phyloP scores from a whole-genome alignment of 1,140 invertebrate species.

The Diabrotica virgifera region DNA sequence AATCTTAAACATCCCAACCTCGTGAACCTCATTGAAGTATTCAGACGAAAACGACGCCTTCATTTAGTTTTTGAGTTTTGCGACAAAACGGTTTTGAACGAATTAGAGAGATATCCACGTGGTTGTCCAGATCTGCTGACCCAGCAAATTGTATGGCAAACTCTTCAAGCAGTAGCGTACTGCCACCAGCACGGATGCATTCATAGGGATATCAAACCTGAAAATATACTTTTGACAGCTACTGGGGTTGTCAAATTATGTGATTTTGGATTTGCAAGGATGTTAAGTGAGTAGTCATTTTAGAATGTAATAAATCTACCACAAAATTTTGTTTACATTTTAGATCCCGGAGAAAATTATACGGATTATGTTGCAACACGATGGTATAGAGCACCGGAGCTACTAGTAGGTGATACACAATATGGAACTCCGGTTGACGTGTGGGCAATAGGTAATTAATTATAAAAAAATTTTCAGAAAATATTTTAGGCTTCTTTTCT shows the following conservation, averaged over 20 bases:
- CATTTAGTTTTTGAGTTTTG: conserved; percentile 99
- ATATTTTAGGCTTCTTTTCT: no score
- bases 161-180: conserved; percentile 90
- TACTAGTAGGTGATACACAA: conserved; percentile 95
- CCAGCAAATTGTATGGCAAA: conserved; percentile 94
- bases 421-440: conserved; percentile 97
- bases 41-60: conserved; percentile 91
- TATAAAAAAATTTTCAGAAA: no score
- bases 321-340: conserved; percentile 16
- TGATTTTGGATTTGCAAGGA: conserved; percentile 97
- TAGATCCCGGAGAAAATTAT: conserved; percentile 91
- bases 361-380: conserved; percentile 99
- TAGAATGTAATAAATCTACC: no score
- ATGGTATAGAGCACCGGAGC: conserved; percentile 96
- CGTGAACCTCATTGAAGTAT: conserved; percentile 97
- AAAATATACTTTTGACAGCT: conserved; percentile 96
- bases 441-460: conserved; percentile 79
- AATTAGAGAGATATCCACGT: conserved; percentile 78
- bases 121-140: conserved; percentile 84
- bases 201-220: conserved; percentile 96
- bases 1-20: conserved; percentile 98
- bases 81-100: conserved; percentile 93
- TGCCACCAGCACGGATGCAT: conserved; percentile 96
- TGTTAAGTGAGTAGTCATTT: conserved; percentile 74
- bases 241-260: conserved; percentile 95